Conservation (phyloP, 2,797 vertebrate genomes). For the Cephalopachus bancanus region DNA sequence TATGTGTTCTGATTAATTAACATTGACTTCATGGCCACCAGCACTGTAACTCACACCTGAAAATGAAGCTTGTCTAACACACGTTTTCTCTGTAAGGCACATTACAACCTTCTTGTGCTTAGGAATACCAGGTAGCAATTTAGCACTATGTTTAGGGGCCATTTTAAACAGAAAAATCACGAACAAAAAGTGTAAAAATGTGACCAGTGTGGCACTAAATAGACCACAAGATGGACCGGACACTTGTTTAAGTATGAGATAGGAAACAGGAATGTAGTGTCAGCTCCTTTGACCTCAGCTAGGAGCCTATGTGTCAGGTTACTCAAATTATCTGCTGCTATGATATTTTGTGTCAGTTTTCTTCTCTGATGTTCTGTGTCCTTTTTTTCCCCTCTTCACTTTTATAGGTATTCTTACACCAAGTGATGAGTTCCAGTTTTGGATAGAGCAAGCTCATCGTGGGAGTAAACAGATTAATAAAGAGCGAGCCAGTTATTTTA, state of each 20-base stretch:
- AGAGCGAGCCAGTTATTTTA: constrained; percentile 94
- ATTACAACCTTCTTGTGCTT: neutral
- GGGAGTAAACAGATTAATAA: constrained; percentile 91
- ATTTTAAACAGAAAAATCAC: neutral
- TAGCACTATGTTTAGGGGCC: neutral
- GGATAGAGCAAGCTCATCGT: constrained; percentile 92
- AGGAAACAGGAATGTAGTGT: neutral
- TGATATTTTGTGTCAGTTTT: neutral
- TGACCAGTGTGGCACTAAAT: neutral
- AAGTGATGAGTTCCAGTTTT: constrained; percentile 97
- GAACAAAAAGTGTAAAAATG: neutral
- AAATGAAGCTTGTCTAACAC: neutral
- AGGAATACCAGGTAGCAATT: neutral
- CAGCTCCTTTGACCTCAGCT: neutral
- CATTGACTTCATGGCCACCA: neutral
- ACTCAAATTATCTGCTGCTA: neutral
- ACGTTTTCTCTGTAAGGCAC: neutral
- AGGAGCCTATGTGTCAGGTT: neutral
- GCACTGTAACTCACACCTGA: neutral
- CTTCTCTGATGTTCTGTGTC: neutral
- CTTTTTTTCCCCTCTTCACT: neutral
- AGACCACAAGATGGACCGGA: neutral
- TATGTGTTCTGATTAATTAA: neutral
- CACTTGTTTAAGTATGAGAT: neutral
- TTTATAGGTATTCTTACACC: constrained; percentile 95